phyloP scores from a whole-genome alignment of 2,888 invertebrate species.

The Agonopterix alstromeriana region DNA sequence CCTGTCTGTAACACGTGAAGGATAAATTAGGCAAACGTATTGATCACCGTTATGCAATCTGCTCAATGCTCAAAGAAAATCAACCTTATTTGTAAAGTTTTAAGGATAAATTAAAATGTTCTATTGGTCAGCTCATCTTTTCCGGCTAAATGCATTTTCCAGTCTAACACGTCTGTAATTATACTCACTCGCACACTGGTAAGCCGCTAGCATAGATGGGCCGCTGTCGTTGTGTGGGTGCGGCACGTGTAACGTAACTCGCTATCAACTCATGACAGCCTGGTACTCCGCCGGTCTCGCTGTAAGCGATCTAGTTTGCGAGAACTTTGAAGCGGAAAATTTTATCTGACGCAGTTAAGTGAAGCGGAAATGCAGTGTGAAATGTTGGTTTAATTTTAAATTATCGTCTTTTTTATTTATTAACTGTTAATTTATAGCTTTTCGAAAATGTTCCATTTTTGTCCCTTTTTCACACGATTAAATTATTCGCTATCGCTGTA shows the following conservation, averaged over 20 bases:
- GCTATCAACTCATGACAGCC: conserved; percentile 34
- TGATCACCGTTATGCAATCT: too few relatives aligned
- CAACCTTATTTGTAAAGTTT: too few relatives aligned
- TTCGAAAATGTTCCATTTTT: too few relatives aligned
- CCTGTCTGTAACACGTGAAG: too few relatives aligned
- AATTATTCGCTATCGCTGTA: too few relatives aligned
- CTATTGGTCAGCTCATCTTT: conserved; percentile 52
- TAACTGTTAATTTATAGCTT: too few relatives aligned
- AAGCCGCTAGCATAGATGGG: conserved; percentile 8
- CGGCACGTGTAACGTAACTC: conserved; percentile 45
- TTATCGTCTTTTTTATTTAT: too few relatives aligned
- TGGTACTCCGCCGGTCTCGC: conserved; percentile 43
- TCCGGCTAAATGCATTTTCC: conserved; percentile 57
- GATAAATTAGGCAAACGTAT: too few relatives aligned
- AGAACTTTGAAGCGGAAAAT: conserved; percentile 55
- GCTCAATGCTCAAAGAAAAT: too few relatives aligned
- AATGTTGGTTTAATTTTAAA: conserved; percentile 1
- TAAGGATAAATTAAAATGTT: conserved; percentile 1
- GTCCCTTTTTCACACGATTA: too few relatives aligned
- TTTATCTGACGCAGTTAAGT: conserved; percentile 45
- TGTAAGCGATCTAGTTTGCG: conserved; percentile 60
- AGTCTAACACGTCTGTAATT: conserved; percentile 42
- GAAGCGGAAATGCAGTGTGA: conserved; percentile 30
- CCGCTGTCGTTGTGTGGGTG: conserved; percentile 38
- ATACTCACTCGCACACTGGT: conserved; percentile 10